phyloP scores from a whole-genome alignment of 2,113 vertebrate genomes.

The Nothoprocta pentlandii region DNA sequence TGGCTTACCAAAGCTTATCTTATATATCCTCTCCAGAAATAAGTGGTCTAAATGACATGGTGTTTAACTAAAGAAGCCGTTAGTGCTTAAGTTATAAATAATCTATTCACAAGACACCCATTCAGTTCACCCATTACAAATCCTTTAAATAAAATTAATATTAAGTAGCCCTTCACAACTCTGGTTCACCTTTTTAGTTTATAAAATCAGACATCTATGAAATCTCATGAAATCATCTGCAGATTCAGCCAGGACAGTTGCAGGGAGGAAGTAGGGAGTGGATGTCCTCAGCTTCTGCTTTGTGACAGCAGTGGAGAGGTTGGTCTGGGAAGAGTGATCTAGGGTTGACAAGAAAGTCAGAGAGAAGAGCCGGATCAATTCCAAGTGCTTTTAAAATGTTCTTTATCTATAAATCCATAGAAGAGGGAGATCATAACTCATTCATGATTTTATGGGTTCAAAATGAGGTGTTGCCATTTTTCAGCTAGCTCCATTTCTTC shows the following conservation, averaged over 20 bases:
- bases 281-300: not conserved
- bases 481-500: not conserved
- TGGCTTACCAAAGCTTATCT: not conserved
- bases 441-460: not conserved
- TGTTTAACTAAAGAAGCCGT: not conserved
- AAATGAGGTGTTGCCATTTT: not conserved
- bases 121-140: not conserved
- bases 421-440: not conserved
- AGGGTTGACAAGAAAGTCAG: not conserved
- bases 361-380: not conserved
- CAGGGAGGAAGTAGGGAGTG: accelerated
- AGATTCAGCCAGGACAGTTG: not conserved
- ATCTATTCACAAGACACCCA: not conserved
- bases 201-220: not conserved
- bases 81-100: not conserved
- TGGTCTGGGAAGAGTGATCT: not conserved
- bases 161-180: not conserved
- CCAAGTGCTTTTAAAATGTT: not conserved
- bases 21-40: not conserved
- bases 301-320: not conserved
- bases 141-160: not conserved
- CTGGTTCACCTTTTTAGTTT: not conserved
- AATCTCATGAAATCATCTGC: no score
- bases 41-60: not conserved
- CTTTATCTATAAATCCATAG: not conserved